phyloP scores from a whole-genome alignment of 2,113 vertebrate species.

The Thinocorus orbignyianus region DNA sequence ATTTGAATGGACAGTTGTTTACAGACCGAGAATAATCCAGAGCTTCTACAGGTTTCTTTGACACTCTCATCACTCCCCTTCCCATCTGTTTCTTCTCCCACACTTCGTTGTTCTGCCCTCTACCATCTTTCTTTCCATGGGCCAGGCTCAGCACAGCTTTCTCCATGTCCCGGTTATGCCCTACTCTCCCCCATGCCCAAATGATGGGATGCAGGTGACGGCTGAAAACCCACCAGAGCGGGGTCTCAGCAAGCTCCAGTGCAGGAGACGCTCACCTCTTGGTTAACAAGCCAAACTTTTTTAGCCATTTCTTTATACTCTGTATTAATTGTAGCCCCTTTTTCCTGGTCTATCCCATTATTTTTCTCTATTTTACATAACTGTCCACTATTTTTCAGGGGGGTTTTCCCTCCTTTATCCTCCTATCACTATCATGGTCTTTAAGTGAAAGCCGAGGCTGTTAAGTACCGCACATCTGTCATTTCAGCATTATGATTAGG shows the following conservation, averaged over 20 bases:
- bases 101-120: not conserved
- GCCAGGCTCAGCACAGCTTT: not conserved
- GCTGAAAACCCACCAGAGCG: not conserved
- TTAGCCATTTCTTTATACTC: not conserved
- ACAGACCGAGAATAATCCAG: not conserved
- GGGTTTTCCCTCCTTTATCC: not conserved
- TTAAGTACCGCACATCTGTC: not conserved
- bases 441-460: not conserved
- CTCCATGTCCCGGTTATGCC: not conserved
- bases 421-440: not conserved
- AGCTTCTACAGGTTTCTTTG: not conserved
- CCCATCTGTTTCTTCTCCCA: not conserved
- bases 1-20: not conserved
- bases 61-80: not conserved
- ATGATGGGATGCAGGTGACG: fast-evolving
- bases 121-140: not conserved
- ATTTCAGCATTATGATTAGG: not conserved
- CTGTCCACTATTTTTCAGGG: not conserved
- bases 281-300: not conserved
- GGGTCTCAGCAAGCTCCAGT: fast-evolving
- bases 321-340: not conserved
- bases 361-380: not conserved
- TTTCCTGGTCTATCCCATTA: not conserved
- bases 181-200: not conserved
- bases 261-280: fast-evolving